Conservation (phyloP, 1,140 invertebrate species). For the Bicyclus anynana region DNA sequence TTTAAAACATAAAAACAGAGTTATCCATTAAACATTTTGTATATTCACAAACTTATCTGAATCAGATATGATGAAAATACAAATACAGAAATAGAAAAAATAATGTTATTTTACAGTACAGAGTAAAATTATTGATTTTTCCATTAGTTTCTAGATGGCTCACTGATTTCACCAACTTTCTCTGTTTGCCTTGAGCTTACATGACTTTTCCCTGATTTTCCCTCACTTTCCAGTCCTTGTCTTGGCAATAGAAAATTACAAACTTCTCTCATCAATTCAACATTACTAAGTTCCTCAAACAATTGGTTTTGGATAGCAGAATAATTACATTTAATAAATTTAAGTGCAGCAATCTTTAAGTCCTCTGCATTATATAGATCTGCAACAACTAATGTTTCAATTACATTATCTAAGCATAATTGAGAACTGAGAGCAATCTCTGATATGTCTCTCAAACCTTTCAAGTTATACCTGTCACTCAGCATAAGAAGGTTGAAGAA, state of each 20-base stretch:
- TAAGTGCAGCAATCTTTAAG: constrained; percentile 49
- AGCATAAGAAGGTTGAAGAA: constrained; percentile 52
- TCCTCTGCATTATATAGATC: constrained; percentile 53
- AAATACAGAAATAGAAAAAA: no score
- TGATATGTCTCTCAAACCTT: constrained; percentile 46
- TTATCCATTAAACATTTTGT: no score
- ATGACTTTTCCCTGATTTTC: no score
- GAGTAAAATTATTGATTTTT: no score
- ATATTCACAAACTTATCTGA: no score
- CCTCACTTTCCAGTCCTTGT: no score
- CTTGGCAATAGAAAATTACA: constrained; percentile 47
- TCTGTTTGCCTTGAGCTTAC: no score
- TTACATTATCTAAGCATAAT: constrained; percentile 45
- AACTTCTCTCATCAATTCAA: constrained; percentile 48
- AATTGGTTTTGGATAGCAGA: constrained; percentile 35
- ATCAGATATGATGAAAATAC: no score
- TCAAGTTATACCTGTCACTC: constrained; percentile 54
- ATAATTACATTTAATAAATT: constrained; percentile 55
- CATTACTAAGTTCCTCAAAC: constrained; percentile 55
- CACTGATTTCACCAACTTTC: no score
- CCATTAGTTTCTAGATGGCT: no score
- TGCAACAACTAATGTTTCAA: constrained; percentile 51
- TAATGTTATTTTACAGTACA: no score
- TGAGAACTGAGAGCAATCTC: constrained; percentile 45
- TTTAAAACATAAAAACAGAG: no score